Evolutionary conservation across 2,113 vertebrate genomes (phyloP), one percentile per base, ranked within the genome.

Genomic region (Diadophis punctatus): DNA sequence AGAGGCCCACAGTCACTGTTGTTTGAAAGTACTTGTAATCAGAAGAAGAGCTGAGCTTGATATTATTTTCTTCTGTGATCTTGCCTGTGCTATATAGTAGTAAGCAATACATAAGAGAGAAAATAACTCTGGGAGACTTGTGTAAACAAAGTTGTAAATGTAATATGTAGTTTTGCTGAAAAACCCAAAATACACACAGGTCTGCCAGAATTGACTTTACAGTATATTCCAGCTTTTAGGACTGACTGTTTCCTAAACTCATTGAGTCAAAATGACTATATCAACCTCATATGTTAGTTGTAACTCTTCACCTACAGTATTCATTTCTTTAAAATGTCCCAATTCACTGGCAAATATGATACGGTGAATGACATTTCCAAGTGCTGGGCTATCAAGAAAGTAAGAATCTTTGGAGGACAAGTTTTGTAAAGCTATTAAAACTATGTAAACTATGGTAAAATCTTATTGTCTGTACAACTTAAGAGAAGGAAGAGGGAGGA

Each of bases 1-100:
- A 96, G 91, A 96, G 92, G 93, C 93, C 93, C 89, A 94, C 90
- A 94, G 90, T 94, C 92, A 58, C 39, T 91, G 94, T 93, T 93
- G 49, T 27, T 84, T 92, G 94, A 93, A 94, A 86, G 91, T 94
- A 95, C 90, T 96, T n/a, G 22, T 90, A 93, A 94, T 46, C 55
- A 93, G 87, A 87, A 1, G 74, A 89, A 92, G 89, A 1, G 0
- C 93, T 90, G 90, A 90, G 93, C 93, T 51, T 1, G 2, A 91
- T 11, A 87, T 95, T 86, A 94, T 94, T 94, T 95, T 86, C 74
- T 91, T 86, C 90, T 0, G 0, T 52, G 80, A 91, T 96, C 84
- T 94, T 95, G 95, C 90, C 91, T 90, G 8, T 52, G 94, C 93
- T 95, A 56, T 14, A 1, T 56, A 86, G 90, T 34, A 63, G 52